Evolutionary conservation across 2,888 invertebrate species (phyloP).

Genomic region (Nysson spinosus): DNA sequence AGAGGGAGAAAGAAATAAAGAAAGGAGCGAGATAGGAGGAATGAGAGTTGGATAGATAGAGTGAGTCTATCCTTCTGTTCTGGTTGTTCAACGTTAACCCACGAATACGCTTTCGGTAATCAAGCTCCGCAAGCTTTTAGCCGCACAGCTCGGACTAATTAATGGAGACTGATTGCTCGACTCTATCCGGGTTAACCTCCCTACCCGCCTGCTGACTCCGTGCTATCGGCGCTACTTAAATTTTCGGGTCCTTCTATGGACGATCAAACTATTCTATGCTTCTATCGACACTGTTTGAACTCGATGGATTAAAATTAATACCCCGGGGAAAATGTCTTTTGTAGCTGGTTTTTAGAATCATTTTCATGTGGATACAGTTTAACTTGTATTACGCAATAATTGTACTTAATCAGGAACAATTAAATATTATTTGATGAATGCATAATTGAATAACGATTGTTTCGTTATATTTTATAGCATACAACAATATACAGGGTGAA

Average conservation of each 20-base stretch:
- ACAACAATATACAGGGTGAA: too few relatives aligned
- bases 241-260: conserved; percentile 42
- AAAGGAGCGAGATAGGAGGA: background rate
- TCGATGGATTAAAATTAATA: conserved; percentile 48
- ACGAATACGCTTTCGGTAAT: conserved; percentile 60
- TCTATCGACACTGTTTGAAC: conserved; percentile 28
- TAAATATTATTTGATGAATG: too few relatives aligned
- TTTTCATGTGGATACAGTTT: too few relatives aligned
- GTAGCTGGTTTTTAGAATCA: conserved; percentile 2
- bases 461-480: too few relatives aligned
- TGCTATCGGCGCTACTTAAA: conserved; percentile 54
- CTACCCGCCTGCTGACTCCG: conserved; percentile 64
- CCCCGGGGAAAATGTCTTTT: conserved; percentile 8
- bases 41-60: background rate
- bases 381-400: too few relatives aligned
- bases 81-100: conserved; percentile 35
- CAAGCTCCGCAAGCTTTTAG: conserved; percentile 57
- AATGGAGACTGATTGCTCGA: conserved; percentile 72
- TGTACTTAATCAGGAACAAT: too few relatives aligned
- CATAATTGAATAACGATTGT: too few relatives aligned
- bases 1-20: background rate
- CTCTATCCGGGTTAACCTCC: conserved; percentile 67
- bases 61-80: too few relatives aligned
- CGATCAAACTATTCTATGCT: conserved; percentile 28
- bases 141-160: conserved; percentile 68